phyloP scores from a whole-genome alignment of 2,888 invertebrate genomes.

The Meiosimyza decipiens region DNA sequence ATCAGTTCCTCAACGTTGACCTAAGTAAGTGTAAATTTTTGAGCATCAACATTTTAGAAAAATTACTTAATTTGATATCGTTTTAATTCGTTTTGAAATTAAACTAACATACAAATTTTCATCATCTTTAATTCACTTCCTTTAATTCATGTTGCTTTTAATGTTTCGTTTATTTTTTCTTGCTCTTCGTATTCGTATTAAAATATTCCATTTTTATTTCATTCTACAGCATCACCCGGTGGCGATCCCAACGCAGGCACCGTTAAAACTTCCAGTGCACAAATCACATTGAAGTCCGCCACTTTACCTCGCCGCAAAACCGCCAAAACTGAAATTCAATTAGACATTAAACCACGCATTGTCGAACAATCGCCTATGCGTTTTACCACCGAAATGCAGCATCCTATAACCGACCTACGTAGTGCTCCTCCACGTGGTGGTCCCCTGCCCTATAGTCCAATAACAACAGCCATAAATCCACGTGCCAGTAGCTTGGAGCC shows the following conservation, averaged over 20 bases:
- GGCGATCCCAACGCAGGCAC: slow-evolving; percentile 52
- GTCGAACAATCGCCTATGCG: slow-evolving; percentile 66
- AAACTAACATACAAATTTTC: slow-evolving; percentile 13
- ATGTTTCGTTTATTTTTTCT: background rate
- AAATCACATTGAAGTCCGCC: slow-evolving; percentile 75
- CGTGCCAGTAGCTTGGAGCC: slow-evolving; percentile 72
- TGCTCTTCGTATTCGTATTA: background rate
- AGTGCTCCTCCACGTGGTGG: slow-evolving; percentile 66
- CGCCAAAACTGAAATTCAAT: slow-evolving; percentile 73
- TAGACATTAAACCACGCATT: slow-evolving; percentile 69
- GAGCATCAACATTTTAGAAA: too few species aligned
- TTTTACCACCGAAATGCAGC: slow-evolving; percentile 73
- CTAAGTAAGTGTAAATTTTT: too few species aligned
- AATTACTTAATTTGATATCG: too few species aligned
- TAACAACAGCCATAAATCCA: slow-evolving; percentile 59
- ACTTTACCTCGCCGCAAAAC: slow-evolving; percentile 75
- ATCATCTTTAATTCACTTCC: slow-evolving; percentile 20
- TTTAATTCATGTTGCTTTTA: slow-evolving; percentile 23
- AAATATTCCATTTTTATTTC: background rate
- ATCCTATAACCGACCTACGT: slow-evolving; percentile 68
- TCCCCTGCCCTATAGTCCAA: slow-evolving; percentile 63
- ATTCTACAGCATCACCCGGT: slow-evolving; percentile 56
- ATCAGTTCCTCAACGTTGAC: too few species aligned
- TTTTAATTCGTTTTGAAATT: too few species aligned
- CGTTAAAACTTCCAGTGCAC: slow-evolving; percentile 73